phyloP scores from a whole-genome alignment of 1,140 invertebrate species.

The Anastatus disparis region DNA sequence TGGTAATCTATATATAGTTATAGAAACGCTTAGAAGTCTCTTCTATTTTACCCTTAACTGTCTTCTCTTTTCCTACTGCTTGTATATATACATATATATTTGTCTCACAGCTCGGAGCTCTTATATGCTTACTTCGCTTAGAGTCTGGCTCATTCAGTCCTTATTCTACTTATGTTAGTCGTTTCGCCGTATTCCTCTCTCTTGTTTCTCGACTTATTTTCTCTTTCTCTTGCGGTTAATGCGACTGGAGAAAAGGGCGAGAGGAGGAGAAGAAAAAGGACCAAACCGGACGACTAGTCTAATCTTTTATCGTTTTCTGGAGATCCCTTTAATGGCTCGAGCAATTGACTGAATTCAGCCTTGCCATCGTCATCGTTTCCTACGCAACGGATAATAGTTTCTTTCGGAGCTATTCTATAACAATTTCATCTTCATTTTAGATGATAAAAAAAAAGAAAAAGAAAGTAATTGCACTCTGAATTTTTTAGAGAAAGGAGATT shows the following conservation, averaged over 20 bases:
- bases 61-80: background rate
- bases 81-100: background rate
- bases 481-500: no score
- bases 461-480: no score
- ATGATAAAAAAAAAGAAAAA: no score
- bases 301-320: slow-evolving; percentile 11
- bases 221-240: background rate
- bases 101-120: slow-evolving; percentile 7
- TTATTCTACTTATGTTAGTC: no score
- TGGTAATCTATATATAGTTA: slow-evolving; percentile 26
- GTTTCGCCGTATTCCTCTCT: background rate
- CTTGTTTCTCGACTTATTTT: slow-evolving; percentile 9
- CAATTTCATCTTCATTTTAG: slow-evolving; percentile 28
- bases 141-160: no score
- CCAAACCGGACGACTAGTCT: background rate
- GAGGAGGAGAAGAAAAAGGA: no score
- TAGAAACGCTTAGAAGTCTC: slow-evolving; percentile 12
- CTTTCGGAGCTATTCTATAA: background rate
- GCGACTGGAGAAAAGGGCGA: no score
- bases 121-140: background rate
- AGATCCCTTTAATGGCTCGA: slow-evolving; percentile 8
- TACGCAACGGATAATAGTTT: slow-evolving; percentile 1
- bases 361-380: slow-evolving; percentile 1
- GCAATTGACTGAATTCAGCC: slow-evolving; percentile 7
- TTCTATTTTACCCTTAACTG: slow-evolving; percentile 8